phyloP scores from a whole-genome alignment of 2,113 vertebrate genomes.

The Mastomys coucha region DNA sequence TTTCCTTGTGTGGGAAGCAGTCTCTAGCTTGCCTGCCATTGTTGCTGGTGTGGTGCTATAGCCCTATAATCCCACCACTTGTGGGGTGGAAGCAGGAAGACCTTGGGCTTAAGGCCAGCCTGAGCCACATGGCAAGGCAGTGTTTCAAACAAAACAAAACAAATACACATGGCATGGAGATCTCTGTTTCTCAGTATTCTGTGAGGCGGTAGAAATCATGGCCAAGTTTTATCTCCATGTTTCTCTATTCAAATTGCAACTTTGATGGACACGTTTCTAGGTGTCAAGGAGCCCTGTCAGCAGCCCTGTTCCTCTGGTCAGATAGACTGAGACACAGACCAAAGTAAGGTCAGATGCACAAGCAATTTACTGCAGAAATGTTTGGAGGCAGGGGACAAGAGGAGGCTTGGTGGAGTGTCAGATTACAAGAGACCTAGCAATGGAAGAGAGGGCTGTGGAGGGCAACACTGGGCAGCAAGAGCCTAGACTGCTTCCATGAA shows the following conservation, averaged over 20 bases:
- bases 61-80: neutral
- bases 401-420: neutral
- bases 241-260: neutral
- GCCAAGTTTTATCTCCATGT: conserved; percentile 68
- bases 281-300: neutral
- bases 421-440: neutral
- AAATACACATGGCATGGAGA: neutral
- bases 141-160: neutral
- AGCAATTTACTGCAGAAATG: neutral
- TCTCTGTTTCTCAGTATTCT: conserved; percentile 34
- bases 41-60: neutral
- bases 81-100: neutral
- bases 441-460: neutral
- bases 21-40: neutral
- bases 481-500: neutral
- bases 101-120: neutral
- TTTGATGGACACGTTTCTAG: neutral
- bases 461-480: neutral
- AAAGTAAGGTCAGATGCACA: neutral
- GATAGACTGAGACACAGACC: neutral
- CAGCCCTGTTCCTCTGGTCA: neutral
- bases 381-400: neutral
- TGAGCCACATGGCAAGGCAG: neutral
- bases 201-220: conserved; percentile 70
- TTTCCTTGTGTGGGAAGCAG: neutral